These are phyloP conservation scores for Hippoglossus hippoglossus DNA, from an alignment of 2,797 vertebrate species.

Conservation along the genomic window DNA sequence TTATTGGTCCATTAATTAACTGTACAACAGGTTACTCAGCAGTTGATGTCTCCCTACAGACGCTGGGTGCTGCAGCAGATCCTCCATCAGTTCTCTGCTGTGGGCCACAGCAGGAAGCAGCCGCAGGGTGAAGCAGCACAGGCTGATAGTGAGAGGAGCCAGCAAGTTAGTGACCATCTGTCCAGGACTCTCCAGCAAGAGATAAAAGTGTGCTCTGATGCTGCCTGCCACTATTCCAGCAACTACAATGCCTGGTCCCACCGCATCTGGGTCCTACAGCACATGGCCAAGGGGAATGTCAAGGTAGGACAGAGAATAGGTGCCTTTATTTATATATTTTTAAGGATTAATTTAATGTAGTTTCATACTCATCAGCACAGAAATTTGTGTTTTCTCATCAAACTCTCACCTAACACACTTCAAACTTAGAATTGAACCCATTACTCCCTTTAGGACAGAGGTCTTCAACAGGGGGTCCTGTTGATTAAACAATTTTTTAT, in stretches of 20 bases:
- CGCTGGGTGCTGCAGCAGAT: slow-evolving; percentile 95
- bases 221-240: slow-evolving; percentile 94
- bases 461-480: no score
- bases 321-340: not conserved
- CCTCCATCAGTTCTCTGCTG: slow-evolving; percentile 83
- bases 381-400: no score
- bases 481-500: no score
- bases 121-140: slow-evolving; percentile 66
- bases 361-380: no score
- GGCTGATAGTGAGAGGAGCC: slow-evolving; percentile 45
- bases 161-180: slow-evolving; percentile 78
- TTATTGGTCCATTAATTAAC: not conserved
- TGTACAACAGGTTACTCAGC: not conserved
- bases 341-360: not conserved
- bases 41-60: slow-evolving; percentile 65
- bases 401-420: no score
- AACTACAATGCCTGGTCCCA: slow-evolving; percentile 99
- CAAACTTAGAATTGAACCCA: no score
- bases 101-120: slow-evolving; percentile 80
- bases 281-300: slow-evolving; percentile 89
- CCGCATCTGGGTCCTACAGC: slow-evolving; percentile 96
- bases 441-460: no score
- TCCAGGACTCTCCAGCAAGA: slow-evolving; percentile 89
- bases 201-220: slow-evolving; percentile 94
- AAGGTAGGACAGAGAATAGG: slow-evolving; percentile 84